A percentile compares a stretch with the other conserved stretches of the same genome.
Conservation (phyloP, 1,140 invertebrate genomes). For the Sarcophaga peregrina region DNA sequence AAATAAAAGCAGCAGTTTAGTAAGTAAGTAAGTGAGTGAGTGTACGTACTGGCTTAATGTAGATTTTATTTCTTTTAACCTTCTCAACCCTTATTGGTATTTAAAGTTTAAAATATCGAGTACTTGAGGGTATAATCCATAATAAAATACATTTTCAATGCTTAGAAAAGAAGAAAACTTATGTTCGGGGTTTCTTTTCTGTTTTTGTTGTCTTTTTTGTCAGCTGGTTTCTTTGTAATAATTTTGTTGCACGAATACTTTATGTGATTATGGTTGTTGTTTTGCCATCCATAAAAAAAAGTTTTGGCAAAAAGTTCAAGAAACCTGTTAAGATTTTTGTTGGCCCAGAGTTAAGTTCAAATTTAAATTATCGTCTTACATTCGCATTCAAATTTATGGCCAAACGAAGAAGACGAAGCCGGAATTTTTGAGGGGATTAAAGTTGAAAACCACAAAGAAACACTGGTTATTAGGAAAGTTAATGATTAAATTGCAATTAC, state of each 20-base stretch:
- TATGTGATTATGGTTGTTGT: too few species aligned
- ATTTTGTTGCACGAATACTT: background rate
- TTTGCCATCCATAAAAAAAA: slow-evolving; percentile 15
- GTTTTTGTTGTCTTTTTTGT: background rate
- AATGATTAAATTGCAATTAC: background rate
- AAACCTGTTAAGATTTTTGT: slow-evolving; percentile 37
- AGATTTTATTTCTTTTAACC: slow-evolving; percentile 25
- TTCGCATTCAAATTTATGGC: background rate
- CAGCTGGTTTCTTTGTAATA: background rate
- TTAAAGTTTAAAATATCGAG: slow-evolving; percentile 36
- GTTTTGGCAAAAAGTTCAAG: slow-evolving; percentile 28
- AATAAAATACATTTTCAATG: slow-evolving; percentile 34
- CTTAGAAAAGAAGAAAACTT: slow-evolving; percentile 24
- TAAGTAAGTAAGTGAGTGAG: too few species aligned
- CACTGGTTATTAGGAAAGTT: slow-evolving; percentile 11
- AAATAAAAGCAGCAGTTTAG: too few species aligned
- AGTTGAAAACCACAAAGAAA: background rate
- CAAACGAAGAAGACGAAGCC: too few species aligned
- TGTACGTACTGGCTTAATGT: too few species aligned
- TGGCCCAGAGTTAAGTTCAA: background rate
- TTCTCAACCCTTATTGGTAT: slow-evolving; percentile 34
- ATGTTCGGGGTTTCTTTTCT: background rate
- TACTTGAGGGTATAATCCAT: slow-evolving; percentile 40
- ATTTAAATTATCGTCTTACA: slow-evolving; percentile 18
- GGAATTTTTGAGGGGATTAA: background rate